These are phyloP conservation scores for Moxostoma hubbsi DNA, from an alignment of 2,797 vertebrate species.

Conservation along the genomic window DNA sequence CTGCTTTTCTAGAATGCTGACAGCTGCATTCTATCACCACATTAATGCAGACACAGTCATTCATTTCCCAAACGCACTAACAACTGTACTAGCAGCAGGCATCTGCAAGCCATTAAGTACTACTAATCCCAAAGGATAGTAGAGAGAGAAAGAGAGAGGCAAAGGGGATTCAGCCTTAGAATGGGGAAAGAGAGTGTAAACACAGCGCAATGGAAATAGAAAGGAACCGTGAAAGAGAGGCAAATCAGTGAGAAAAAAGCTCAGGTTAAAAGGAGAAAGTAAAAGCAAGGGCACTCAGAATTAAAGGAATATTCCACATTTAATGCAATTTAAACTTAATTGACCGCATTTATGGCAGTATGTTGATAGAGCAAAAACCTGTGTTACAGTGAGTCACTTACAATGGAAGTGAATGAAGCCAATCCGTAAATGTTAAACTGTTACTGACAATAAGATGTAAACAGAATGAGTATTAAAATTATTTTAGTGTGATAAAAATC, in stretches of 20 bases:
- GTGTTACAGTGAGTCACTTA: too few relatives aligned
- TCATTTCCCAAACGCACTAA: constrained; percentile 43
- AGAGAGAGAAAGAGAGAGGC: constrained; percentile 5
- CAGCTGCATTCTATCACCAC: constrained; percentile 11
- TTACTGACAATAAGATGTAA: too few relatives aligned
- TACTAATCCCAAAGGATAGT: constrained; percentile 43
- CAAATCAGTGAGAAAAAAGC: background rate
- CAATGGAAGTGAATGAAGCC: too few relatives aligned
- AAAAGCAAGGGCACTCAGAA: too few relatives aligned
- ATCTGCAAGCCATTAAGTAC: constrained; percentile 57
- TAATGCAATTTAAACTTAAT: too few relatives aligned
- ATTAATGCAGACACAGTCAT: constrained; percentile 44
- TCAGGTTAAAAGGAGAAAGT: too few relatives aligned
- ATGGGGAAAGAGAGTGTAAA: constrained; percentile 19
- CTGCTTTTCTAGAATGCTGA: constrained; percentile 17
- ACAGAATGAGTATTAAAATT: too few relatives aligned
- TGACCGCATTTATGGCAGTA: too few relatives aligned
- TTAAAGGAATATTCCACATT: too few relatives aligned
- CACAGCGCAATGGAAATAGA: background rate
- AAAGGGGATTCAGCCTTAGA: background rate
- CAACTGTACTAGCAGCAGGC: constrained; percentile 31
- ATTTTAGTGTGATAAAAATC: too few relatives aligned
- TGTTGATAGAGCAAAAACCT: too few relatives aligned
- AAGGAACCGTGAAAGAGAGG: background rate
- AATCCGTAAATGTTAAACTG: too few relatives aligned